Evolutionary conservation across 2,113 vertebrate species (phyloP), one percentile per base, ranked within the genome.

Genomic region (Oreocharis arfaki): DNA sequence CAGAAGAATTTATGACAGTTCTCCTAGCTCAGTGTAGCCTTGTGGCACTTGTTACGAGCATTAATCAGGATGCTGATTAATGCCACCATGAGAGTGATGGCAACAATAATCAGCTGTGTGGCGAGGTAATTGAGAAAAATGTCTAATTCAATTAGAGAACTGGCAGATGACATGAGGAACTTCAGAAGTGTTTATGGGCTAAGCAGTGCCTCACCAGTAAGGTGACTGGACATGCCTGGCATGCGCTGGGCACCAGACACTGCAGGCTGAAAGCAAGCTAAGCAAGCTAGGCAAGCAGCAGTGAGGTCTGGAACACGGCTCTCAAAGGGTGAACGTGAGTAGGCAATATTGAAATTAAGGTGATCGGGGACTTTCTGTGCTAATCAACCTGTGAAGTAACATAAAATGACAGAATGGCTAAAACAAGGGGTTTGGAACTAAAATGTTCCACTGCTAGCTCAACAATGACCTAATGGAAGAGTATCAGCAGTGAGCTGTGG

Each of bases 1-100:
- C 88, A 96, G 94, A 94, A 95, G 89, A 95, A 96, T 97, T 97
- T 95, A 94, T 97, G 96, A 79, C 94, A 97, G 78, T 76, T 96
- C 85, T 90, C 47, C 37, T 91, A 83, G 92, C 89, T 96, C 91
- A 87, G 67, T 73, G 80, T 76, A 96, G 94, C 93, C 79, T 87
- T 92, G 93, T 94, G 56, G 50, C 65, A 46, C 70, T 76, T 46
- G n/a, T 65, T 92, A 65, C 1, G 6, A 73, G 19, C 28, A 17
- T 57, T 83, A 68, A 73, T 85, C 75, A 69, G 49, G 49, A 52
- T n/a, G n/a, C n/a, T n/a, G n/a, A n/a, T n/a, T n/a, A n/a, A n/a
- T n/a, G n/a, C n/a, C n/a, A n/a, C n/a, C n/a, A n/a, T n/a, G n/a
- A 78, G n/a, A 32, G 28, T 49, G 74, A 28, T 26, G 49, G 33